Evolutionary conservation across 2,888 invertebrate species (phyloP).

Genomic region (Diarsia dahlii): DNA sequence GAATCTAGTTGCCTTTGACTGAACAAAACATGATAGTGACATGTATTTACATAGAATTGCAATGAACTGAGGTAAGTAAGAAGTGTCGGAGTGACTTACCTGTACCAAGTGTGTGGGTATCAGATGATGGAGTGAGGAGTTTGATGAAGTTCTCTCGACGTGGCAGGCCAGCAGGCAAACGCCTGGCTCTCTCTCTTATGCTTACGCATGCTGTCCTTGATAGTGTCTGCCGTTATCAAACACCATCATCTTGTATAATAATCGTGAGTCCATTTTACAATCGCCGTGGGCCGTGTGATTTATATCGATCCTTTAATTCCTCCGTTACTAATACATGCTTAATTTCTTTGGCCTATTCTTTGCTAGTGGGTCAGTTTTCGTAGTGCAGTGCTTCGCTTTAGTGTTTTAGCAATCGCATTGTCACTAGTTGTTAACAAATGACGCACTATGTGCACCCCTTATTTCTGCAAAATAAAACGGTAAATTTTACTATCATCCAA

Average conservation of each 20-base stretch:
- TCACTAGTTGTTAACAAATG: constrained; percentile 87
- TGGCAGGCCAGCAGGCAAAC: constrained; percentile 87
- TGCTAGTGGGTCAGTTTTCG: constrained; percentile 83
- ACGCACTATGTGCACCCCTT: constrained; percentile 89
- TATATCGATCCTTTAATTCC: constrained; percentile 87
- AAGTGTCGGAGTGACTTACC: constrained; percentile 69
- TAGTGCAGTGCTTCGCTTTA: constrained; percentile 82
- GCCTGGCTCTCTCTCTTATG: constrained; percentile 89
- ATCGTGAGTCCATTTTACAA: constrained; percentile 90
- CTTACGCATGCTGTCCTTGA: constrained; percentile 89
- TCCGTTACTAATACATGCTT: constrained; percentile 88
- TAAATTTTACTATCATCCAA: constrained; percentile 73
- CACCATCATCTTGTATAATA: constrained; percentile 84
- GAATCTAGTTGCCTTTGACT: constrained; percentile 22
- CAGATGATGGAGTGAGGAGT: constrained; percentile 84
- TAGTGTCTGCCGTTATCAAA: constrained; percentile 85
- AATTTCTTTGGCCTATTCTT: constrained; percentile 89
- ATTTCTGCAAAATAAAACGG: constrained; percentile 84
- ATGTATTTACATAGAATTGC: constrained; percentile 56
- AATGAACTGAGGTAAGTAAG: constrained; percentile 27
- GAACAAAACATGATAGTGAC: constrained; percentile 47
- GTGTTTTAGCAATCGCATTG: constrained; percentile 88
- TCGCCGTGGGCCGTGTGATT: constrained; percentile 88
- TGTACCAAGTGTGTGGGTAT: constrained; percentile 80
- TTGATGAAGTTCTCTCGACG: constrained; percentile 81